Evolutionary conservation across 2,113 vertebrate species (phyloP).

Genomic region (Podilymbus podiceps): DNA sequence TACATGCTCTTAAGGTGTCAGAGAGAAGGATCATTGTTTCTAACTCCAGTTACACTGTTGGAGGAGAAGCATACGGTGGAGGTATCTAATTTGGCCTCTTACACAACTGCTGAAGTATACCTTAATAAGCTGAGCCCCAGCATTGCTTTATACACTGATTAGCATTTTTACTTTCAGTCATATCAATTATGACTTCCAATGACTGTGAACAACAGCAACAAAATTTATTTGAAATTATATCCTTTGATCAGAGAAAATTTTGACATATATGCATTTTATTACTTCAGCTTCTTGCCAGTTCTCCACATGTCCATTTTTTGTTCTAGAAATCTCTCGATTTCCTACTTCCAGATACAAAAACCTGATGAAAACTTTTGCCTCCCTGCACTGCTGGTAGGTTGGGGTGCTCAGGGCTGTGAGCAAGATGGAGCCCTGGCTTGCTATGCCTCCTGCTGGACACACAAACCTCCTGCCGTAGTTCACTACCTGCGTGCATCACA

Average conservation of each 20-base stretch:
- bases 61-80: not conserved
- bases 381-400: accelerated
- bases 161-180: not conserved
- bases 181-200: not conserved
- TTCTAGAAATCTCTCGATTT: not conserved
- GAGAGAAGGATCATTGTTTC: not conserved
- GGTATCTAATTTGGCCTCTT: not conserved
- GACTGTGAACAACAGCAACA: not conserved
- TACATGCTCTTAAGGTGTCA: not conserved
- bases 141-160: not conserved
- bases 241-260: not conserved
- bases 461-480: not conserved
- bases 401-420: accelerated
- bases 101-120: not conserved
- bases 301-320: not conserved
- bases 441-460: slow-evolving; percentile 7
- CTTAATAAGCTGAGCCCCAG: not conserved
- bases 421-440: not conserved
- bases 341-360: not conserved
- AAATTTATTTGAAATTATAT: not conserved
- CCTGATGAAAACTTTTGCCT: not conserved
- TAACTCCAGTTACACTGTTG: not conserved
- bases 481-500: not conserved
- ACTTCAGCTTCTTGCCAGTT: not conserved
- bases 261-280: not conserved